These are phyloP conservation scores for Vespertilio murinus DNA, from an alignment of 2,797 vertebrate genomes.

Conservation along the genomic window DNA sequence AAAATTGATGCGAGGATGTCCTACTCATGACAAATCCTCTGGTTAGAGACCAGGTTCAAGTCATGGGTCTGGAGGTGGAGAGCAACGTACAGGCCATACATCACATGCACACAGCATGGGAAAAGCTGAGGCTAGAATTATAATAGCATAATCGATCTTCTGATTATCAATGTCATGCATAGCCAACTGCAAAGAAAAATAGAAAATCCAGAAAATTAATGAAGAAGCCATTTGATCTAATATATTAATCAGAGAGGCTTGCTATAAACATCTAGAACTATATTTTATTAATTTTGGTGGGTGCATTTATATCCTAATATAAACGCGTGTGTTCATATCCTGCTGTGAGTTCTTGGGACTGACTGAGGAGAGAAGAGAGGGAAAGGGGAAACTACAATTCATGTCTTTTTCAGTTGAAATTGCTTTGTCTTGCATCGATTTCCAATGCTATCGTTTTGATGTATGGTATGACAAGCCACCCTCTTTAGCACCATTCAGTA, in stretches of 20 bases:
- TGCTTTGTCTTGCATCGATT: conserved; percentile 9
- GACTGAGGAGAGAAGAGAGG: background rate
- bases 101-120: background rate
- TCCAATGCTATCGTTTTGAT: conserved; percentile 4
- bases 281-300: background rate
- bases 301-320: background rate
- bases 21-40: background rate
- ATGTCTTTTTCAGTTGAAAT: conserved; percentile 19
- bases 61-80: background rate
- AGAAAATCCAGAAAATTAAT: background rate
- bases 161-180: background rate
- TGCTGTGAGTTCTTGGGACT: background rate
- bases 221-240: background rate
- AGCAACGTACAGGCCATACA: background rate
- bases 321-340: background rate
- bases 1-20: background rate
- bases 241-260: background rate
- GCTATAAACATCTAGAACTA: background rate
- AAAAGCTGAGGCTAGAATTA: background rate
- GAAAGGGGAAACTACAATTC: background rate
- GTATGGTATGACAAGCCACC: background rate
- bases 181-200: background rate
- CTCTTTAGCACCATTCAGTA: conserved; percentile 16
- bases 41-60: background rate
- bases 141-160: background rate